Evolutionary conservation across 1,140 invertebrate species (phyloP).

Genomic region (Paraescarpia echinospica): DNA sequence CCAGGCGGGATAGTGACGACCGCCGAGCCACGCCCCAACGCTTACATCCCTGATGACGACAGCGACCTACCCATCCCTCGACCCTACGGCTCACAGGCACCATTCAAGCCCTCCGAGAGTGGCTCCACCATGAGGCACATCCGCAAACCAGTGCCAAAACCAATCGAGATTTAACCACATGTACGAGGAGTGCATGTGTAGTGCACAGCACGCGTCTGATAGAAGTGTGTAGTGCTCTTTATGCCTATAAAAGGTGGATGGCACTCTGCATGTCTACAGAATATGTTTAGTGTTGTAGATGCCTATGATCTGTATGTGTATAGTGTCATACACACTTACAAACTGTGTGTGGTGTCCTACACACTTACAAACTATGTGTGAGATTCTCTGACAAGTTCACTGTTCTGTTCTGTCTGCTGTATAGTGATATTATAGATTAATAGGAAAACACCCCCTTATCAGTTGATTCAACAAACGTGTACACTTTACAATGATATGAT

Average conservation of each 20-base stretch:
- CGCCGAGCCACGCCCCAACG: conserved; percentile 58
- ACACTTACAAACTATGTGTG: too few relatives aligned
- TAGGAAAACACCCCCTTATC: background rate
- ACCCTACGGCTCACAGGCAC: conserved; percentile 57
- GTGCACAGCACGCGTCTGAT: background rate
- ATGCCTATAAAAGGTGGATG: background rate
- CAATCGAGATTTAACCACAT: conserved; percentile 55
- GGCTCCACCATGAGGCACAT: conserved; percentile 58
- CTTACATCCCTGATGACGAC: conserved; percentile 58
- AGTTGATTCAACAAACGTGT: background rate
- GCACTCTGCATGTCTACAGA: background rate
- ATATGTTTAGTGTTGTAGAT: too few relatives aligned
- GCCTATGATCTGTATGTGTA: too few relatives aligned
- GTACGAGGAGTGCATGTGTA: background rate
- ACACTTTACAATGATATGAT: background rate
- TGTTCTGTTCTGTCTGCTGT: background rate
- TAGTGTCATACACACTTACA: too few relatives aligned
- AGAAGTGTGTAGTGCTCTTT: background rate
- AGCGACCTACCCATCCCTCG: conserved; percentile 57
- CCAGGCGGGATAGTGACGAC: conserved; percentile 53
- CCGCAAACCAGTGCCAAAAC: conserved; percentile 57
- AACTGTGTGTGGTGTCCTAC: too few relatives aligned
- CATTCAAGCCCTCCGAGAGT: conserved; percentile 56
- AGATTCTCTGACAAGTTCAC: background rate
- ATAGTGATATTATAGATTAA: background rate